phyloP scores from a whole-genome alignment of 2,888 invertebrate species.

The Amphiduros pacificus region DNA sequence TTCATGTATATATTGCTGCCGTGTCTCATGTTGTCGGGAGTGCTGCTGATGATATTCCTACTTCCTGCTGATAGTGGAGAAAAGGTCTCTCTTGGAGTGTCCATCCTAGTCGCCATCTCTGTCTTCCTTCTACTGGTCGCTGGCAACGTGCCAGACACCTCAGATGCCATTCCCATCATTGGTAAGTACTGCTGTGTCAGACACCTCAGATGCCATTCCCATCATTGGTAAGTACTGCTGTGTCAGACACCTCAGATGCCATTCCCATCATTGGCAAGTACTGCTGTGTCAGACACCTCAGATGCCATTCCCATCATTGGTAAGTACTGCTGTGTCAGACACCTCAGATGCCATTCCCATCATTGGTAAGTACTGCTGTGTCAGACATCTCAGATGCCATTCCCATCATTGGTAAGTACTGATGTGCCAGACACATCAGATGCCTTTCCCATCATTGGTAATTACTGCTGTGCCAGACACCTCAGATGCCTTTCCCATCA shows the following conservation, averaged over 20 bases:
- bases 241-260: too few relatives aligned
- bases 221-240: too few relatives aligned
- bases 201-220: too few relatives aligned
- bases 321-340: too few relatives aligned
- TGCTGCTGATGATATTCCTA: conserved; percentile 39
- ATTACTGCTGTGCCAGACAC: conserved; percentile 40
- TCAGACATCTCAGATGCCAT: too few relatives aligned
- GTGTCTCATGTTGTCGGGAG: conserved; percentile 41
- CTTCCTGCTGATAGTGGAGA: conserved; percentile 44
- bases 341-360: too few relatives aligned
- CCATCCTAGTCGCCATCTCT: conserved; percentile 43
- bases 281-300: too few relatives aligned
- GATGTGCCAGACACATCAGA: conserved; percentile 41
- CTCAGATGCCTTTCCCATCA: conserved; percentile 37
- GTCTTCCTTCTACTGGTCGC: conserved; percentile 43
- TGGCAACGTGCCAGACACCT: conserved; percentile 39
- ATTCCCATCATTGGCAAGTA: too few relatives aligned
- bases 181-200: too few relatives aligned
- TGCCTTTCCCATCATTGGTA: conserved; percentile 39
- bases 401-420: too few relatives aligned
- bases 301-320: too few relatives aligned
- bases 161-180: conserved; percentile 38
- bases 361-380: too few relatives aligned
- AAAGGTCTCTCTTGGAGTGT: conserved; percentile 44
- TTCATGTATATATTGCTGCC: conserved; percentile 42